Evolutionary conservation across 2,888 invertebrate genomes (phyloP).

Genomic region (Drosophila cognata): DNA sequence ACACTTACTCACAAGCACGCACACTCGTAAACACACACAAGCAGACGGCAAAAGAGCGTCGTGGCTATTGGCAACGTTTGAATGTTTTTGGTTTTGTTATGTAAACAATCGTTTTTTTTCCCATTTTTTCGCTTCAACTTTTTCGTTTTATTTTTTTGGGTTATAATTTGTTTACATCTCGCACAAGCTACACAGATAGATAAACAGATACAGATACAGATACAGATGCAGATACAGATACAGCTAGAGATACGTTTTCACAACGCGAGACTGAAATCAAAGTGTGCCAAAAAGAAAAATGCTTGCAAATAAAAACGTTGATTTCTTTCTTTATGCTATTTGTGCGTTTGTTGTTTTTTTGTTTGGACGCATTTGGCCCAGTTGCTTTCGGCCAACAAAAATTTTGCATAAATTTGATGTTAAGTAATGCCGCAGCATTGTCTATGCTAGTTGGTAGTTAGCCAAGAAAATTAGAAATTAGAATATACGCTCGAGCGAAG

Average conservation of each 20-base stretch:
- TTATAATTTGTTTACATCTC: constrained; percentile 76
- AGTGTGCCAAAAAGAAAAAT: constrained; percentile 72
- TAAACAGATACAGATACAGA: constrained; percentile 12
- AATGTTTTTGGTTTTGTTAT: constrained; percentile 73
- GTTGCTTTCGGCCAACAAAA: constrained; percentile 49
- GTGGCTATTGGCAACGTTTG: constrained; percentile 58
- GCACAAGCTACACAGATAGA: constrained; percentile 15
- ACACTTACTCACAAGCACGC: constrained; percentile 17
- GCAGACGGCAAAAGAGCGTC: constrained; percentile 30
- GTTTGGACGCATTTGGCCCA: constrained; percentile 43
- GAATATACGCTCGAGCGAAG: constrained; percentile 36
- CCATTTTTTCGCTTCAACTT: constrained; percentile 18
- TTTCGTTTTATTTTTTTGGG: constrained; percentile 36
- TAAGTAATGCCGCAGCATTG: constrained; percentile 68
- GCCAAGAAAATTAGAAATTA: constrained; percentile 58
- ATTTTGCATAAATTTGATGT: constrained; percentile 70
- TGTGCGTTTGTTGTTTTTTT: background rate
- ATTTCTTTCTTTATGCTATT: constrained; percentile 13
- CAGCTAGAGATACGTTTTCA: constrained; percentile 13
- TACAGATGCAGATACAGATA: constrained; percentile 11
- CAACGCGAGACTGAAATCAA: constrained; percentile 53
- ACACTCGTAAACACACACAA: constrained; percentile 11
- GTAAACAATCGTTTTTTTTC: constrained; percentile 68
- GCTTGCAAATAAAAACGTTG: constrained; percentile 63
- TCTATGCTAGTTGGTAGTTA: constrained; percentile 69